Base-by-base conservation (phyloP, 2,797 vertebrate species). In the Acanthis flammea region DNA sequence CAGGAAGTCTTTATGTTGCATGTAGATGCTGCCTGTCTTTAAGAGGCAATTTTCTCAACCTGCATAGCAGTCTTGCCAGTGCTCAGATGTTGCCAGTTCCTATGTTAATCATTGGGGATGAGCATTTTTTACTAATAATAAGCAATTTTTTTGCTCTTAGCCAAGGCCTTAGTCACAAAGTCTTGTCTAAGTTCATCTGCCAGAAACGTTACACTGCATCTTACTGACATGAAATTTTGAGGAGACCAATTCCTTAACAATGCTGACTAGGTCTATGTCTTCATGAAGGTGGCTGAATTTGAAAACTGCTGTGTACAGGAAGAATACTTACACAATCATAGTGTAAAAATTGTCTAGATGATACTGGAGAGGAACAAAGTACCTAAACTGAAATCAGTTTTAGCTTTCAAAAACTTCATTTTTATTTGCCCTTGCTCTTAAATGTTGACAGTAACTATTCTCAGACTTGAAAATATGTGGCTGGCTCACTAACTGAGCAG, bases 191-290 rank as follows among this genome's bases (percentile, higher is more conserved):
- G 17, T 65, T 78, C 6, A 0, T 42, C 54, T 89, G 27, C 27
- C 47, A n/a, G 57, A 14, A 53, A 57, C 28, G 74, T 77, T 48
- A 55, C 60, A 7, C 21, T 31, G 12, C n/a, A 41, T 53, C 22
- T 41, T 41, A 51, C 14, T 47, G 58, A 47, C 11, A 14, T 12
- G 6, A 83, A 84, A 8, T 68, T 54, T 39, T 72, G 53, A 91
- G 48, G 39, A 67, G 41, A 33, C 24, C 25, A 10, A 9, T 80
- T 70, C 28, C 27, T 42, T 53, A 74, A 62, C 6, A 19, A 10
- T 0, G 1, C 35, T 42, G 33, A 14, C 35, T 31, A 25, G 15
- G 19, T 54, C 4, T 28, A 21, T 0, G 1, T 15, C 31, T 83
- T 81, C 9, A 13, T 21, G 63, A 85, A 68, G n/a, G 37, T 45